Base-by-base conservation (phyloP, 1,140 invertebrate genomes). In the Archivesica marissinica region DNA sequence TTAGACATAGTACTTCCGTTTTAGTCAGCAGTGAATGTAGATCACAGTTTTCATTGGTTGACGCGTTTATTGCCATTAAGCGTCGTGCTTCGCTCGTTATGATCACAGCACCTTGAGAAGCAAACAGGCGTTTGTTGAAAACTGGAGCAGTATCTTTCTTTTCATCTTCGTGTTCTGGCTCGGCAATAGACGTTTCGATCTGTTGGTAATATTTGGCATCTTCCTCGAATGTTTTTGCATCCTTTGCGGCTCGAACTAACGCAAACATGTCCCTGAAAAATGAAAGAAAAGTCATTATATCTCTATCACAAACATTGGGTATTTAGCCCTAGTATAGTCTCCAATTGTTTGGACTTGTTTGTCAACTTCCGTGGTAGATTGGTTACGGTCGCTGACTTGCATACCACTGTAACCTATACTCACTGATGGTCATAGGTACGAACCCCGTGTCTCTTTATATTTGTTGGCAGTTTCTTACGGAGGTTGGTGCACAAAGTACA, bases 121-220 rank as follows among this genome's bases (percentile, higher is more conserved):
- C 88, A 35, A 90, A 92, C 20, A 91, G 79, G 28, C 91, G 85
- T 64, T 91, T 91, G 85, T 92, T 92, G 74, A 92, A 92, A 4
- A 92, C 86, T 7, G 90, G 90, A 0, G 89, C 87, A 1, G 85
- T 66, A 35, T 91, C 88, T 59, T 84, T 87, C 20, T 89, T 83
- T 17, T 85, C 85, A 33, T 85, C 81, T 38, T 85, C 82, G 9
- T 64, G 33, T 2, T 52, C 50, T 17, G 61, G 28, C 25, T 66
- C 78, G 52, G 68, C 39, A 50, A 80, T 44, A n/a, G 83, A 66
- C 38, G 47, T 68, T 35, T 89, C 86, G 15, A 81, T 38, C 25
- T 88, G 52, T 23, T 87, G 76, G 52, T 81, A 77, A 56, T 83
- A 75, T 28, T 82, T 78, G n/a, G 85, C 75, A n/a, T 82, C 86